Conservation (phyloP, 1,140 invertebrate species). For the Dinothrombium tinctorium region DNA sequence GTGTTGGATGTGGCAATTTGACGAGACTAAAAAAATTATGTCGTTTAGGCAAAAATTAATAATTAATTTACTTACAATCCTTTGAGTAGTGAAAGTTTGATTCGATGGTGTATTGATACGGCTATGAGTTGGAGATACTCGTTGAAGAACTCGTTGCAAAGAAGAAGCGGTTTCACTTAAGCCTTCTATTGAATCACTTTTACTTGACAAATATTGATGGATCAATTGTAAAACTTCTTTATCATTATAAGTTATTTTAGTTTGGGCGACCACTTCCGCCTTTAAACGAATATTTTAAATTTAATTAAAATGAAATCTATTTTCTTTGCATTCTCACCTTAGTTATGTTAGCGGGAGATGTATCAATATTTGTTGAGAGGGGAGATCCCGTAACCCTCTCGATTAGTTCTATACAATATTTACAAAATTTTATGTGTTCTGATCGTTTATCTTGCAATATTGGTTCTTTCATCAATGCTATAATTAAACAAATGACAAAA, state of each 20-base stretch:
- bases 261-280: slow-evolving; percentile 81
- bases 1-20: too few relatives aligned
- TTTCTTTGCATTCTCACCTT: too few relatives aligned
- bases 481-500: too few relatives aligned
- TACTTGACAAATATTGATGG: slow-evolving; percentile 52
- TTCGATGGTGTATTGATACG: too few relatives aligned
- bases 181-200: too few relatives aligned
- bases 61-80: too few relatives aligned
- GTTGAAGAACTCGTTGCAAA: slow-evolving; percentile 46
- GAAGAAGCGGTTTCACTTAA: slow-evolving; percentile 39
- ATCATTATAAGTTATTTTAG: slow-evolving; percentile 76
- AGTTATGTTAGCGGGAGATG: slow-evolving; percentile 55
- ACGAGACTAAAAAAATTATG: too few relatives aligned
- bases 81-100: too few relatives aligned
- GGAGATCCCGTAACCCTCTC: slow-evolving; percentile 74
- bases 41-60: too few relatives aligned
- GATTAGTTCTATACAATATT: slow-evolving; percentile 70
- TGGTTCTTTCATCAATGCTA: slow-evolving; percentile 87
- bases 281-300: too few relatives aligned
- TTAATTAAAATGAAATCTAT: too few relatives aligned
- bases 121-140: too few relatives aligned
- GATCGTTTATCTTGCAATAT: slow-evolving; percentile 79
- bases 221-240: slow-evolving; percentile 76
- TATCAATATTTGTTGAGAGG: slow-evolving; percentile 44
- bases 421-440: slow-evolving; percentile 87